Conservation (phyloP, 2,797 vertebrate species). For the Phrynocephalus guinanensis region DNA sequence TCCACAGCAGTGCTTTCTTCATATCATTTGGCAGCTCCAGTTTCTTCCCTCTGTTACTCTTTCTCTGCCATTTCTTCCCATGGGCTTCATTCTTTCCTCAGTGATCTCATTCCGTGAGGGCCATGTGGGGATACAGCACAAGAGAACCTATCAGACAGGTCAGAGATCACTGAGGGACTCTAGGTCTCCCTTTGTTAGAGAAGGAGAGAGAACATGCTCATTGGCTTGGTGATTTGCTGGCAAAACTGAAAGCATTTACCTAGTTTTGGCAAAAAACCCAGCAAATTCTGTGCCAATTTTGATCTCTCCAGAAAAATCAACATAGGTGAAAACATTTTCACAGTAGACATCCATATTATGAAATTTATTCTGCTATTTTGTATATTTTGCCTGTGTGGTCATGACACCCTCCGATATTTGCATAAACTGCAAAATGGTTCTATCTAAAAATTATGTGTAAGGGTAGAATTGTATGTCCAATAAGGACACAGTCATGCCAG, state of each 20-base stretch:
- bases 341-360: not conserved
- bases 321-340: not conserved
- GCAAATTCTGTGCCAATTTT: not conserved
- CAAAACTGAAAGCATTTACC: not conserved
- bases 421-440: constrained; percentile 18
- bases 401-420: constrained; percentile 16
- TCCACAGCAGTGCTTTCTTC: not conserved
- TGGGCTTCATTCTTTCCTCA: not conserved
- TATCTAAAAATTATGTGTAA: not conserved
- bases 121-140: not conserved
- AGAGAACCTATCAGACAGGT: not conserved
- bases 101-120: not conserved
- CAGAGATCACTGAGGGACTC: not conserved
- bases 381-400: constrained; percentile 13
- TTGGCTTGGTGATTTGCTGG: not conserved
- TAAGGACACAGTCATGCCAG: not conserved
- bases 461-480: not conserved
- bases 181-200: not conserved
- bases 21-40: not conserved
- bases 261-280: not conserved
- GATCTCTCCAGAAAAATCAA: not conserved
- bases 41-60: not conserved
- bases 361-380: constrained; percentile 23
- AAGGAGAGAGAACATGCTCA: not conserved
- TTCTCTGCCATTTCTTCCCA: not conserved